These are phyloP conservation scores for Tenthredo distinguenda DNA, from an alignment of 2,888 invertebrate genomes.

Conservation along the genomic window DNA sequence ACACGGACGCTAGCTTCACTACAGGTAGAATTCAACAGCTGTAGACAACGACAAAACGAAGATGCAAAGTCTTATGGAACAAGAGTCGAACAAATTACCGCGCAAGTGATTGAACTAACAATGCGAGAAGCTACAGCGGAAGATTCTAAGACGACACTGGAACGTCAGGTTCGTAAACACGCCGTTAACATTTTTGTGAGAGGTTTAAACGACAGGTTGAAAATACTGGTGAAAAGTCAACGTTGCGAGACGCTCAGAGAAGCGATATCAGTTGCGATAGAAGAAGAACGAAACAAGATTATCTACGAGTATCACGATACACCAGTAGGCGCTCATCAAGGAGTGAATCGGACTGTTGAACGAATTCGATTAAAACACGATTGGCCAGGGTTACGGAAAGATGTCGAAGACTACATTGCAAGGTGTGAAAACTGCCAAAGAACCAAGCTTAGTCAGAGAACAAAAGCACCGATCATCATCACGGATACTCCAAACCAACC, in stretches of 20 bases:
- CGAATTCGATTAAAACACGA: too few relatives aligned
- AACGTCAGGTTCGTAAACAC: not conserved
- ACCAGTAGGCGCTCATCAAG: too few relatives aligned
- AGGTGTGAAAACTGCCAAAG: too few relatives aligned
- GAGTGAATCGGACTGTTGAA: too few relatives aligned
- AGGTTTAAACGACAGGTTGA: slow-evolving; percentile 5
- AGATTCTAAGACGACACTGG: not conserved
- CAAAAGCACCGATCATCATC: too few relatives aligned
- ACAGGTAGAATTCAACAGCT: not conserved
- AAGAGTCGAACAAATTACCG: not conserved
- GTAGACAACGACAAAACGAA: not conserved
- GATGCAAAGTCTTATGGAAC: not conserved
- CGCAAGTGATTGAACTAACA: not conserved
- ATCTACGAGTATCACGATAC: too few relatives aligned
- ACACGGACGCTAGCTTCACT: not conserved
- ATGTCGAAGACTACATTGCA: too few relatives aligned
- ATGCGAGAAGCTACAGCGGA: not conserved
- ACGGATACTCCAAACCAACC: too few relatives aligned
- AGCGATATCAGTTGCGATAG: slow-evolving; percentile 5
- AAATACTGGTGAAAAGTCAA: not conserved
- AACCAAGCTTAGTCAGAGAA: too few relatives aligned
- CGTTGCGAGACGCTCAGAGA: not conserved
- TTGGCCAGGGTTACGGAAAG: too few relatives aligned
- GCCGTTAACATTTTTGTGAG: not conserved
- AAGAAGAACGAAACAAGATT: not conserved